These are phyloP conservation scores for Mercenaria mercenaria DNA, from an alignment of 1,140 invertebrate genomes.

Conservation along the genomic window DNA sequence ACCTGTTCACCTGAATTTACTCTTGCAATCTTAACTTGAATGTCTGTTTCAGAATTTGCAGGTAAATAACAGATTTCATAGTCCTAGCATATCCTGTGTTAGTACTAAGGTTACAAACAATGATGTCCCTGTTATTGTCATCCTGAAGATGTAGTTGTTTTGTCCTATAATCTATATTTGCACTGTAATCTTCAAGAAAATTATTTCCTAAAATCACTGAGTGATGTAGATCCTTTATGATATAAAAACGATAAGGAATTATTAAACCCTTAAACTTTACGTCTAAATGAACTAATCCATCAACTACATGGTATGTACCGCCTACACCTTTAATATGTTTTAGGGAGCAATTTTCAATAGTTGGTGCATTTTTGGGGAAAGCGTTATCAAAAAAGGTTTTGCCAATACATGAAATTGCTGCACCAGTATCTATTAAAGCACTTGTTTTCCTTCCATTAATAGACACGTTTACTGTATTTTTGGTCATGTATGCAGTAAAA, in stretches of 20 bases:
- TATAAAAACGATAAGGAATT: not conserved
- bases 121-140: too few species aligned
- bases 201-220: constrained; percentile 16
- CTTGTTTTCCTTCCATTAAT: constrained; percentile 21
- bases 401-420: constrained; percentile 20
- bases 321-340: too few species aligned
- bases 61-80: not conserved
- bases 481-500: too few species aligned
- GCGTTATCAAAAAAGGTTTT: not conserved
- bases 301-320: not conserved
- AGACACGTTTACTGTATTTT: constrained; percentile 18
- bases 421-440: constrained; percentile 39
- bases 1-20: not conserved
- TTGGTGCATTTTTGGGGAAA: not conserved
- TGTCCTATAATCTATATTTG: not conserved
- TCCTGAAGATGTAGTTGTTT: constrained; percentile 7
- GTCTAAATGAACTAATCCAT: not conserved
- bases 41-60: not conserved
- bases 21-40: constrained; percentile 5
- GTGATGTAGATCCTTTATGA: constrained; percentile 29
- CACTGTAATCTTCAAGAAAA: constrained; percentile 10
- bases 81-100: constrained; percentile 32
- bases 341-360: not conserved
- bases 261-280: not conserved
- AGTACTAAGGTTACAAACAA: not conserved